These are phyloP conservation scores for Rhinoderma darwinii DNA, from an alignment of 2,113 vertebrate species.

Conservation along the genomic window DNA sequence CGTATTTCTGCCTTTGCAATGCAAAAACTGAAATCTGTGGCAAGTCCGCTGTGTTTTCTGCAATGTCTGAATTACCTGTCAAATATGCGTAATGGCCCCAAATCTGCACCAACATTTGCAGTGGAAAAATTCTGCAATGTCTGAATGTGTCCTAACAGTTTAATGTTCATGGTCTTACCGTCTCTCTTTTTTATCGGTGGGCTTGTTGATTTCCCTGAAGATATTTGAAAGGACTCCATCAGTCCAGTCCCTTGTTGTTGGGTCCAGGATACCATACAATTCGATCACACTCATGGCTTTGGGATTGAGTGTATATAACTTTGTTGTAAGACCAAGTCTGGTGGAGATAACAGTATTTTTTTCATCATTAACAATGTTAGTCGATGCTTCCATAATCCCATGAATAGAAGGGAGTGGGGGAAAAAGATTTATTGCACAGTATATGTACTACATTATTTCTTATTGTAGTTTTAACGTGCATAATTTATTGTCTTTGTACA, in stretches of 20 bases:
- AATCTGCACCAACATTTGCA: too few species aligned
- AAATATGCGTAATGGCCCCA: too few species aligned
- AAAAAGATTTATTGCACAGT: not conserved
- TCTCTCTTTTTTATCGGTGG: conserved; percentile 89
- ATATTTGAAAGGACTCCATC: conserved; percentile 96
- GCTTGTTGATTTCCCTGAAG: conserved; percentile 93
- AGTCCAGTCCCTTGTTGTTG: conserved; percentile 91
- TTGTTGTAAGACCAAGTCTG: conserved; percentile 88
- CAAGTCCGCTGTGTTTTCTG: too few species aligned
- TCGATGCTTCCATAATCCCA: not conserved
- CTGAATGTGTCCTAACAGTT: too few species aligned
- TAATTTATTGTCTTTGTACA: too few species aligned
- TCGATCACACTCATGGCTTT: conserved; percentile 96
- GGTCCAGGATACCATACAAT: conserved; percentile 92
- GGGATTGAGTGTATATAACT: conserved; percentile 88
- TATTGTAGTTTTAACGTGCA: too few species aligned
- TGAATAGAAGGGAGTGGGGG: too few species aligned
- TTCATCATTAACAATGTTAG: not conserved
- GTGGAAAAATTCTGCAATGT: too few species aligned
- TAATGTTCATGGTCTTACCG: conserved; percentile 72
- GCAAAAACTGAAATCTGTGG: too few species aligned
- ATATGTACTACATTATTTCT: too few species aligned
- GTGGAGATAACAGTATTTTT: not conserved
- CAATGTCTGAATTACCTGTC: too few species aligned
- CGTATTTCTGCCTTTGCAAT: too few species aligned